Base-by-base conservation (phyloP, 1,140 invertebrate species). In the Mamestra configurata region DNA sequence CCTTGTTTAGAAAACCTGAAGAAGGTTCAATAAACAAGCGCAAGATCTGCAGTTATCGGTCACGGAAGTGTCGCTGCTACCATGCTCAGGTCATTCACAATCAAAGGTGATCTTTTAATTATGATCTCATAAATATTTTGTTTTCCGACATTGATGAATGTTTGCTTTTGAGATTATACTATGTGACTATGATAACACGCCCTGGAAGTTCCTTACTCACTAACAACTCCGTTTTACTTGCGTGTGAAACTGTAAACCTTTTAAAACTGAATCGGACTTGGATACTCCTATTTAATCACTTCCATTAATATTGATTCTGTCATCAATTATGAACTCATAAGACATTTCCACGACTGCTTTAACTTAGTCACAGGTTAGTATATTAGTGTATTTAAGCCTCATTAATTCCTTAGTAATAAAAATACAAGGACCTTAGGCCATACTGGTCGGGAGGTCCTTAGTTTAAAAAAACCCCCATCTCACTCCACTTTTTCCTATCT, bases 121-220 rank as follows among this genome's bases (percentile, higher is more conserved):
- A 73, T 72, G n/a, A 18, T 57, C 27, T 59, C n/a, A 20, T 57
- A 73, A 57, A 57, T 57, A 57, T 73, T 71, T 73, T 73, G 53
- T 57, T 37, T 73, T 73, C 31, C 24, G n/a, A 55, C 20, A 57
- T 73, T 73, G 27, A 57, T 43, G 18, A 0, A 20, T 37, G 49
- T 72, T 55, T 37, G 4, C 46, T 51, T 15, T 51, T 43, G 43
- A 71, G 22, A 70, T 70, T 46, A 71, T 15, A 49, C 40, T 27
- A 71, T 35, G 37, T 13, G 46, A 51, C 46, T 5, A 22, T 71
- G 68, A 53, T 71, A 49, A 70, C 40, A 70, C 11, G 40, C 40
- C 59, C 15, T 49, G 27, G 5, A 49, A 5, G 66, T 70, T 68
- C 37, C 66, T 11, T 20, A 31, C 13, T 15, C 66, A 37, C n/a